A percentile compares a stretch with the other conserved stretches of the same genome.
phyloP scores from a whole-genome alignment of 2,888 invertebrate genomes.

The Oligia strigilis region DNA sequence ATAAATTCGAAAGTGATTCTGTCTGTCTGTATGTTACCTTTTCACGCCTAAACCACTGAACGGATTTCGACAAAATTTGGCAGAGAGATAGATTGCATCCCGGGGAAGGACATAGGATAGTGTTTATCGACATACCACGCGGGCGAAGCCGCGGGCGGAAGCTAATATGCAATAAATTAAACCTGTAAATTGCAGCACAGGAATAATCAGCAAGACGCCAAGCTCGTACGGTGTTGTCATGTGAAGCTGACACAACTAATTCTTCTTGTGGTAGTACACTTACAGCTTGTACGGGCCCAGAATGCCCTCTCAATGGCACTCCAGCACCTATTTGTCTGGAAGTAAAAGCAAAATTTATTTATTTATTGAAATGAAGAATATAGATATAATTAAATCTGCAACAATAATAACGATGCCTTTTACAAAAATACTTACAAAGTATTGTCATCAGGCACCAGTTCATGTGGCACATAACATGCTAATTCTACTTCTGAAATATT shows the following conservation, averaged over 20 bases:
- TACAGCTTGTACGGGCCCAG: constrained; percentile 93
- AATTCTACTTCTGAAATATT: constrained; percentile 88
- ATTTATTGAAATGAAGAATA: not conserved
- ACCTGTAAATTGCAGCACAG: constrained; percentile 93
- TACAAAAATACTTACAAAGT: constrained; percentile 81
- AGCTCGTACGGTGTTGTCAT: constrained; percentile 94
- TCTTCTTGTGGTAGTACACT: constrained; percentile 90
- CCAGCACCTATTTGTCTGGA: constrained; percentile 90
- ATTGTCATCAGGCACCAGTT: constrained; percentile 83
- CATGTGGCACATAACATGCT: constrained; percentile 88
- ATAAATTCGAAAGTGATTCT: no score
- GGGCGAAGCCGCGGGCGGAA: no score
- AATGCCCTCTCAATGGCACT: constrained; percentile 93
- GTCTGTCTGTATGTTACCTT: no score
- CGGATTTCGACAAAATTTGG: no score
- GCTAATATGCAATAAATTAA: not conserved
- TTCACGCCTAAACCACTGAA: no score
- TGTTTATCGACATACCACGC: no score
- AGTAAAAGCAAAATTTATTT: not conserved
- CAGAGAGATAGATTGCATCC: no score
- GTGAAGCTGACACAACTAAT: constrained; percentile 93
- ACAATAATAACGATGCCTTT: not conserved
- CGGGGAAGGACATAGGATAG: no score
- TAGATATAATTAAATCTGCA: not conserved
- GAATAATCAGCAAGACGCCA: constrained; percentile 93